Percentiles rank a stretch among this genome's conserved stretches.
phyloP scores from a whole-genome alignment of 2,113 vertebrate genomes.

The Callithrix jacchus region DNA sequence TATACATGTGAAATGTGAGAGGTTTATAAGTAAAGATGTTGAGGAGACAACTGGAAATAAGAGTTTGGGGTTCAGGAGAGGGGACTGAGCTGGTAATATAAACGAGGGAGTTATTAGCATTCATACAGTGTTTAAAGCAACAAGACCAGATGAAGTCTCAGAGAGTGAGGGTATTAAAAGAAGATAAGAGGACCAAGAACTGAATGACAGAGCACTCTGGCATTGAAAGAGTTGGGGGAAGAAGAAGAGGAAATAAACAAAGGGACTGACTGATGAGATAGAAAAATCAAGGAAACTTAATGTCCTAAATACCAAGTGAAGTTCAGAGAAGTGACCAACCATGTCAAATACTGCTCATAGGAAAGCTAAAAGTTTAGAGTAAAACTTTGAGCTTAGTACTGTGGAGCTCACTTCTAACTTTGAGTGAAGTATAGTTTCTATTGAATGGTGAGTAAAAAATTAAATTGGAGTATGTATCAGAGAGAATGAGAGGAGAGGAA shows the following conservation, averaged over 20 bases:
- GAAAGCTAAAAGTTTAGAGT: background rate
- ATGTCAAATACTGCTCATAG: background rate
- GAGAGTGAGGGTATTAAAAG: background rate
- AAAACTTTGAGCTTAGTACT: background rate
- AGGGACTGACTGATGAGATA: background rate
- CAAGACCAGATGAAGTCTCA: background rate
- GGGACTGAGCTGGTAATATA: background rate
- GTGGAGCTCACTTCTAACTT: background rate
- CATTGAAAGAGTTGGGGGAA: background rate
- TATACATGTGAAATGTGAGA: background rate
- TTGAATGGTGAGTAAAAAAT: background rate
- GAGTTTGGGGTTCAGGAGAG: background rate
- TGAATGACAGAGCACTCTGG: background rate
- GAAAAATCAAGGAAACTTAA: background rate
- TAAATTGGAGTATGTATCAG: background rate
- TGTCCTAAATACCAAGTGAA: background rate
- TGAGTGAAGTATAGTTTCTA: background rate
- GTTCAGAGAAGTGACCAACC: background rate
- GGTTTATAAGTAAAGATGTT: background rate
- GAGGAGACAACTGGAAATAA: background rate
- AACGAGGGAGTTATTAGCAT: background rate
- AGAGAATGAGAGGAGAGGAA: background rate
- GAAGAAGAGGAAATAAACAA: background rate
- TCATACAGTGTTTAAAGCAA: background rate
- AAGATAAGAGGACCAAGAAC: background rate